These are phyloP conservation scores for Tyria jacobaeae DNA, from an alignment of 2,888 invertebrate species.

Conservation along the genomic window DNA sequence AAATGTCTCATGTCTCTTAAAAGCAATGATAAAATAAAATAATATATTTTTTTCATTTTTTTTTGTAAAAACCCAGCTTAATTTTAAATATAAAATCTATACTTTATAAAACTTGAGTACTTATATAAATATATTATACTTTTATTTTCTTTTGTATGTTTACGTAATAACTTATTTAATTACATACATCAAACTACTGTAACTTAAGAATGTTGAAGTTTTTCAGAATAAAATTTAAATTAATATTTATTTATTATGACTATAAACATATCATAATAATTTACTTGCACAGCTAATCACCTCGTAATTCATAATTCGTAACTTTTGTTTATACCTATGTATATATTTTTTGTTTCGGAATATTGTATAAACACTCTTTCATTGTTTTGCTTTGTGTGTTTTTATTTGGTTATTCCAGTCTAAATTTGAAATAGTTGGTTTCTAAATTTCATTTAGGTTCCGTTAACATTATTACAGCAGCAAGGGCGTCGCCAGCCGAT, in stretches of 20 bases:
- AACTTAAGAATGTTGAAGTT: background rate
- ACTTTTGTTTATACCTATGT: background rate
- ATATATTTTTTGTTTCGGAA: background rate
- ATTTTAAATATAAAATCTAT: no score
- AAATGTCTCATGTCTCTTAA: no score
- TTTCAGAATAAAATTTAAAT: background rate
- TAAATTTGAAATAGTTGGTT: no score
- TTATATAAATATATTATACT: slow-evolving; percentile 1
- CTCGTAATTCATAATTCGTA: background rate
- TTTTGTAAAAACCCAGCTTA: no score
- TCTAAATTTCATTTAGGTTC: background rate
- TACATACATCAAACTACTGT: background rate
- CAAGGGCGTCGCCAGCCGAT: no score
- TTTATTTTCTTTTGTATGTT: background rate
- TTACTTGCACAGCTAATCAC: slow-evolving; percentile 2
- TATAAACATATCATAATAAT: background rate
- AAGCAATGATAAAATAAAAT: no score
- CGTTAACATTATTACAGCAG: no score
- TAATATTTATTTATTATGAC: background rate
- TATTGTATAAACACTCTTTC: background rate
- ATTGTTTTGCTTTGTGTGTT: background rate
- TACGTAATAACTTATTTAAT: background rate
- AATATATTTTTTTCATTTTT: no score
- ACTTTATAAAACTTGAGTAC: no score
- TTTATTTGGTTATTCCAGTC: background rate